Percentiles rank a stretch among this genome's conserved stretches.
Evolutionary conservation across 2,797 vertebrate species (phyloP).

Genomic region (Orientallactaga sibirica): DNA sequence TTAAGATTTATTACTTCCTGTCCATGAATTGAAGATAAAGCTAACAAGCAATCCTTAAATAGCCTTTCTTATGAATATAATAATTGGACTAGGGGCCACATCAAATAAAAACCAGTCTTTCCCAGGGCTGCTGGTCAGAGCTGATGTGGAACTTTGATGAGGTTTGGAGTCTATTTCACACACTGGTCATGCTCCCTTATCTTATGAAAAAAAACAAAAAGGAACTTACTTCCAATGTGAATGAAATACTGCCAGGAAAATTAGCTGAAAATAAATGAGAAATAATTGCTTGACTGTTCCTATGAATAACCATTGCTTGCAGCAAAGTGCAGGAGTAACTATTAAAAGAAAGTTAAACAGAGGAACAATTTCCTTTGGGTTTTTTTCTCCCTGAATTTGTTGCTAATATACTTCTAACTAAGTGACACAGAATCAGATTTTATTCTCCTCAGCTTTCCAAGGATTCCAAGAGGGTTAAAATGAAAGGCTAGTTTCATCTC

Average conservation of each 20-base stretch:
- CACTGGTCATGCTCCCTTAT: not conserved
- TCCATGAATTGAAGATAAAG: conserved; percentile 42
- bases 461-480: conserved; percentile 1
- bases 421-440: conserved; percentile 46
- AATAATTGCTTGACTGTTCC: conserved; percentile 35
- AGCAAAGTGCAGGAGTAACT: conserved; percentile 40
- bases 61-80: conserved; percentile 35
- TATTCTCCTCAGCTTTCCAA: conserved; percentile 21
- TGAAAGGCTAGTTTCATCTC: conserved; percentile 34
- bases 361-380: conserved; percentile 3
- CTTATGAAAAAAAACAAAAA: conserved; percentile 47
- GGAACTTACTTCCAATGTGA: conserved; percentile 56
- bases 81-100: conserved; percentile 20
- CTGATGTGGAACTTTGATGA: conserved; percentile 43
- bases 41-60: conserved; percentile 42
- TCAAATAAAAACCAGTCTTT: conserved; percentile 63
- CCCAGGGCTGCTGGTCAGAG: conserved; percentile 29
- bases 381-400: conserved; percentile 22
- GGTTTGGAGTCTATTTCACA: conserved; percentile 48
- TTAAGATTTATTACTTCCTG: conserved; percentile 61
- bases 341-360: conserved; percentile 23
- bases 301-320: conserved; percentile 36
- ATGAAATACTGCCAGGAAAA: conserved; percentile 57
- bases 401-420: not conserved
- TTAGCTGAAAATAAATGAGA: conserved; percentile 60